Conservation (phyloP, 2,113 vertebrate species). For the Apodemus speciosus region DNA sequence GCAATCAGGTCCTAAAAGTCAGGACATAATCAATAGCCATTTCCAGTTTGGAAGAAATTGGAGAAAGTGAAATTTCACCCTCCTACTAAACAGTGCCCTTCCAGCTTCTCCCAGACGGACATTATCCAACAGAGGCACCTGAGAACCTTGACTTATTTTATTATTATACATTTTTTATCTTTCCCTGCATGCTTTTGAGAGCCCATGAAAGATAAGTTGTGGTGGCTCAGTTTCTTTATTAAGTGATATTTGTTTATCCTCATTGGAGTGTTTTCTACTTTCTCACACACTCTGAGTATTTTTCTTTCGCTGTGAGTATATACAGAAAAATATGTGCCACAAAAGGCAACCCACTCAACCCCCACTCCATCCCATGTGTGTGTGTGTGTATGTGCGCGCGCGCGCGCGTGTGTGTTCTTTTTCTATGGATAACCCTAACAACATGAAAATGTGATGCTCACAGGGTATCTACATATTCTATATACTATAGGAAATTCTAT, state of each 20-base stretch:
- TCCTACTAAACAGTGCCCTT: not conserved
- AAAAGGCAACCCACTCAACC: not conserved
- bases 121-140: not conserved
- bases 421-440: slow-evolving; percentile 1
- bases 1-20: not conserved
- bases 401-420: not conserved
- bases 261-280: not conserved
- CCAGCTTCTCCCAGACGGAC: not conserved
- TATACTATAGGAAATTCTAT: not conserved
- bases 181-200: not conserved
- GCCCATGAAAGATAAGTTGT: not conserved
- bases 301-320: not conserved
- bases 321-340: not conserved
- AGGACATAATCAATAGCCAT: not conserved
- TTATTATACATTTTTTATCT: not conserved
- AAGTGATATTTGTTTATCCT: not conserved
- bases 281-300: not conserved
- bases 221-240: not conserved
- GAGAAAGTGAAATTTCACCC: not conserved
- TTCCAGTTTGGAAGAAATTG: not conserved
- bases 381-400: not conserved
- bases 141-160: not conserved
- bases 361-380: no score
- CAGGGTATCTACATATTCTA: not conserved
- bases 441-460: not conserved